Base-by-base conservation (phyloP, 2,888 invertebrate species). In the Cataglyphis rosenhaueri region DNA sequence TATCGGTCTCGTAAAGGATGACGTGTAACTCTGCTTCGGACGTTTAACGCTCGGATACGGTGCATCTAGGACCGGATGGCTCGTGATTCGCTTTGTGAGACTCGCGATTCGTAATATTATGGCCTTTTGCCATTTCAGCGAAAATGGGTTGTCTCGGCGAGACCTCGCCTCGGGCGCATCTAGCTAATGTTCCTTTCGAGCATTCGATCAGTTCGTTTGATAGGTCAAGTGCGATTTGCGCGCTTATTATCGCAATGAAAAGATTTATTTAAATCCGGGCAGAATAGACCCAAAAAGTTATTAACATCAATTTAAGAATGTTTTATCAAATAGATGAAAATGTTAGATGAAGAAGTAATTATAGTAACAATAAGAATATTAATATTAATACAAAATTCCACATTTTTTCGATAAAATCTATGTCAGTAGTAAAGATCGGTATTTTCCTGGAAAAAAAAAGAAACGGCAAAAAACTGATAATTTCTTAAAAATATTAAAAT, bases 1-100 rank as follows among this genome's bases (percentile, higher is more conserved):
- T 86, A 86, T 83, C 74, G 64, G 70, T 70, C 86, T 81, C 86
- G 55, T 86, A 85, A 86, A 86, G 78, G 65, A 35, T 65, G 65
- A 71, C 64, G 59, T 68, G 71, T 65, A 44, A 55, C 66, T 35
- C 21, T 41, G 29, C 83, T 52, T 70, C 64, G 71, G 70, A 76
- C 71, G 44, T 70, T 70, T 78, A 41, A 52, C 52, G 41, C 76
- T 59, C 73, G 66, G 52, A 38, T 21, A 68, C 55, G 55, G 52
- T 52, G 55, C 74, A 78, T 55, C 71, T 41, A 21, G 57, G 32
- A 18, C 59, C 57, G 52, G 65, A 32, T 48, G 55, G 18, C 41
- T 81, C 73, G 71, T 64, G 66, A 68, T 78, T 82, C 64, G 62
- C 41, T 65, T 62, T 62, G 68, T 75, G 57, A 65, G 21, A 12